These are phyloP conservation scores for Mastomys coucha DNA, from an alignment of 2,113 vertebrate genomes.

Conservation along the genomic window DNA sequence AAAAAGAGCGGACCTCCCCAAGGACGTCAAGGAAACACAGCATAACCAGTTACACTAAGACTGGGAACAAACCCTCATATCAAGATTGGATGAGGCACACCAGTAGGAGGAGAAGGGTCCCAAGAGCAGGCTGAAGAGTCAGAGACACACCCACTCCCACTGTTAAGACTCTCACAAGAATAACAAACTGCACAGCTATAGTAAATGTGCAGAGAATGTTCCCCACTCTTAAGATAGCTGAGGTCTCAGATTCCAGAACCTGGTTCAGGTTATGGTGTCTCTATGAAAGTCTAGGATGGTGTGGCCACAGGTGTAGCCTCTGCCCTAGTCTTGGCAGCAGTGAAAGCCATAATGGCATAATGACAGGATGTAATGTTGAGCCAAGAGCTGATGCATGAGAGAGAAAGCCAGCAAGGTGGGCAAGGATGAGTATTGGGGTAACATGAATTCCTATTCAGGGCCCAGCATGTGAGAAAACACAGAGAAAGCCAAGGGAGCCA, in stretches of 20 bases:
- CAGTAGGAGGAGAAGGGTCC: neutral
- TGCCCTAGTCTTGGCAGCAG: fast-evolving
- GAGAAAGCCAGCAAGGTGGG: neutral
- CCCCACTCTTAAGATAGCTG: neutral
- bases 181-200: neutral
- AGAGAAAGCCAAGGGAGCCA: neutral
- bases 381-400: neutral
- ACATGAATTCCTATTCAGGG: neutral
- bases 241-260: neutral
- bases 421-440: neutral
- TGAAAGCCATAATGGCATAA: neutral
- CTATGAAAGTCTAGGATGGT: neutral
- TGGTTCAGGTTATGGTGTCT: neutral
- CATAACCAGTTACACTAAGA: neutral
- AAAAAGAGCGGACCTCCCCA: neutral
- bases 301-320: no score
- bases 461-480: neutral
- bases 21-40: neutral
- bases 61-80: neutral
- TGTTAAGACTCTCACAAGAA: neutral
- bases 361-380: neutral
- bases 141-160: neutral
- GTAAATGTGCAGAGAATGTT: neutral
- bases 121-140: neutral
- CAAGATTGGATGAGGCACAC: neutral